Evolutionary conservation across 1,140 invertebrate species (phyloP).

Genomic region (Pseudomyrmex gracilis): DNA sequence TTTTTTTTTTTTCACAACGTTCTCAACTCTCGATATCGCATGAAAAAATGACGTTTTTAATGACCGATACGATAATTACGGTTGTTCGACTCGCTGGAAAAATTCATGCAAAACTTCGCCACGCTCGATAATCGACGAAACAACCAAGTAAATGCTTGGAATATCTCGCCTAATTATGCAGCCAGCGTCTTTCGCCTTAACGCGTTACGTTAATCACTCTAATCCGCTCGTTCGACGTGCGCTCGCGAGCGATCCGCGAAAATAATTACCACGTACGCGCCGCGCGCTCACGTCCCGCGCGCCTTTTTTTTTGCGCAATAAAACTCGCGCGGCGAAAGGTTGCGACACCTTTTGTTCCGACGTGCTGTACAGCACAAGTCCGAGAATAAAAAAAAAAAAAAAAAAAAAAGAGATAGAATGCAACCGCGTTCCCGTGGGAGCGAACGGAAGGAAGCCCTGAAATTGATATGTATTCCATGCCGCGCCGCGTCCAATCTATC

Average conservation of each 20-base stretch:
- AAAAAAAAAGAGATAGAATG: conserved; percentile 70
- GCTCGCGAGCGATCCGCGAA: background rate
- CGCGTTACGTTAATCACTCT: conserved; percentile 36
- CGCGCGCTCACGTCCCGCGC: background rate
- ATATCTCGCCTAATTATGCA: conserved; percentile 40
- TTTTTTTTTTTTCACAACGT: background rate
- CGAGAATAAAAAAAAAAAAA: conserved; percentile 47
- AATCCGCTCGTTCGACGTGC: conserved; percentile 37
- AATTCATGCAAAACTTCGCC: conserved; percentile 10
- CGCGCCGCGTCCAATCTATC: conserved; percentile 84
- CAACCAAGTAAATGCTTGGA: background rate
- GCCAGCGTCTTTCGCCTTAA: background rate
- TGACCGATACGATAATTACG: background rate
- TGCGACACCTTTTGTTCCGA: conserved; percentile 27
- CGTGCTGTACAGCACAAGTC: background rate
- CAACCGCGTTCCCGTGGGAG: conserved; percentile 81
- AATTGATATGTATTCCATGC: conserved; percentile 86
- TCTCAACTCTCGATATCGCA: background rate
- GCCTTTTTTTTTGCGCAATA: background rate
- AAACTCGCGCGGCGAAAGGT: background rate
- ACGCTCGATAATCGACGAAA: conserved; percentile 5
- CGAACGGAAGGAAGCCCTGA: conserved; percentile 71
- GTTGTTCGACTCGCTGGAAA: conserved; percentile 13
- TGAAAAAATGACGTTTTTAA: background rate
- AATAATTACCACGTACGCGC: conserved; percentile 18